A percentile compares a stretch with the other conserved stretches of the same genome.
Conservation (phyloP, 2,888 invertebrate genomes). For the Liposcelis brunnea region DNA sequence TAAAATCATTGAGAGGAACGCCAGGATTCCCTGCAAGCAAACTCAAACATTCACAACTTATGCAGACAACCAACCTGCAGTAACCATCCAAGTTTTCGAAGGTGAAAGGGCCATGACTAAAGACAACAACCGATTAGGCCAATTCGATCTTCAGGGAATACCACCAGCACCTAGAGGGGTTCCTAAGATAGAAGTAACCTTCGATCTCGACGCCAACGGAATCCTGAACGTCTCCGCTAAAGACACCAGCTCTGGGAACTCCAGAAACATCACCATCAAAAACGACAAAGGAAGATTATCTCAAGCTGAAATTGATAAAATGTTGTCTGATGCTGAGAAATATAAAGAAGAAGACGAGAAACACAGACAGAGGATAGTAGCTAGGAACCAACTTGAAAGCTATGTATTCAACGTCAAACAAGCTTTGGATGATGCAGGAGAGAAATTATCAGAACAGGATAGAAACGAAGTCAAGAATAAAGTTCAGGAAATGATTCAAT, state of each 20-base stretch:
- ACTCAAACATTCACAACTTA: slow-evolving; percentile 61
- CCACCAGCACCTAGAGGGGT: slow-evolving; percentile 71
- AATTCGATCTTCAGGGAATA: slow-evolving; percentile 63
- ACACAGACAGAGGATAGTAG: slow-evolving; percentile 25
- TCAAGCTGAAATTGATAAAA: slow-evolving; percentile 65
- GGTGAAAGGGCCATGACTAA: slow-evolving; percentile 74
- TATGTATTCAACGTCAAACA: slow-evolving; percentile 25
- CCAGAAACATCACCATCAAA: slow-evolving; percentile 60
- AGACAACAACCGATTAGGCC: slow-evolving; percentile 72
- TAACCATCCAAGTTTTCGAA: slow-evolving; percentile 55
- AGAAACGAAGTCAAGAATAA: slow-evolving; percentile 22
- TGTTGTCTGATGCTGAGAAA: slow-evolving; percentile 51
- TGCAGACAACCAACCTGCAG: slow-evolving; percentile 62
- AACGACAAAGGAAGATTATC: slow-evolving; percentile 66
- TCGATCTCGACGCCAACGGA: slow-evolving; percentile 81
- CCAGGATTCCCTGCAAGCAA: slow-evolving; percentile 53
- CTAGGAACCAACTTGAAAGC: slow-evolving; percentile 29
- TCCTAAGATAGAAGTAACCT: slow-evolving; percentile 63
- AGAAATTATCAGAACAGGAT: slow-evolving; percentile 25
- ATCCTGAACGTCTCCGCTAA: slow-evolving; percentile 48
- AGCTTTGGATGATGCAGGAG: slow-evolving; percentile 23
- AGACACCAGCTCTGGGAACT: slow-evolving; percentile 45
- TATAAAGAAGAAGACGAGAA: slow-evolving; percentile 25
- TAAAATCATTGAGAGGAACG: slow-evolving; percentile 54
- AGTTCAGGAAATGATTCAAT: slow-evolving; percentile 25